Percentiles rank a stretch among this genome's conserved stretches.
Evolutionary conservation across 2,113 vertebrate genomes (phyloP).

Genomic region (Chloebia gouldiae): DNA sequence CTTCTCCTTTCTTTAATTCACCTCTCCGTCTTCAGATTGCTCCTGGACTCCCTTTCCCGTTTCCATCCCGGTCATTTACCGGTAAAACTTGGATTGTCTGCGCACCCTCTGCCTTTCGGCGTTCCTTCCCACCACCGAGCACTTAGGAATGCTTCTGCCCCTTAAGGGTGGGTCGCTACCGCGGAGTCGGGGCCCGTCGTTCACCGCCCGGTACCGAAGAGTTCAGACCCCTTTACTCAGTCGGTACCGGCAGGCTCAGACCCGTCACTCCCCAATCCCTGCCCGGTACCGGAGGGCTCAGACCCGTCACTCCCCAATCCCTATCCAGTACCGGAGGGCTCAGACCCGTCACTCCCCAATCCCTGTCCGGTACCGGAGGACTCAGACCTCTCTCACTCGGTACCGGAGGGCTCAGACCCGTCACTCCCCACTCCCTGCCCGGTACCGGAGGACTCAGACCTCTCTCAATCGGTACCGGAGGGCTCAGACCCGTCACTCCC

Average conservation of each 20-base stretch:
- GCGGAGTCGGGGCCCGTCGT: background rate
- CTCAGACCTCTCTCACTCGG: no score
- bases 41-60: background rate
- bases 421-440: background rate
- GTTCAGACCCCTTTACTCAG: no score
- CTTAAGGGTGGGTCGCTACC: no score
- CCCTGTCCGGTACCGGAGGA: no score
- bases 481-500: conserved; percentile 73
- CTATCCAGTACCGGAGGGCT: no score
- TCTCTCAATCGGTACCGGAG: no score
- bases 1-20: background rate
- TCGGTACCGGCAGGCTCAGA: no score
- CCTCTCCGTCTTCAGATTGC: background rate
- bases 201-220: background rate
- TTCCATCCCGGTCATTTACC: background rate
- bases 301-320: no score
- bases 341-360: no score
- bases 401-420: background rate
- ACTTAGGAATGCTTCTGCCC: background rate
- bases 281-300: background rate
- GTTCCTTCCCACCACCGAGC: background rate
- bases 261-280: no score
- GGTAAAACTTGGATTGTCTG: background rate
- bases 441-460: no score
- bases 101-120: no score